Evolutionary conservation across 1,140 invertebrate species (phyloP), one percentile per base, ranked within the genome.

Genomic region (Drosophila serrata): DNA sequence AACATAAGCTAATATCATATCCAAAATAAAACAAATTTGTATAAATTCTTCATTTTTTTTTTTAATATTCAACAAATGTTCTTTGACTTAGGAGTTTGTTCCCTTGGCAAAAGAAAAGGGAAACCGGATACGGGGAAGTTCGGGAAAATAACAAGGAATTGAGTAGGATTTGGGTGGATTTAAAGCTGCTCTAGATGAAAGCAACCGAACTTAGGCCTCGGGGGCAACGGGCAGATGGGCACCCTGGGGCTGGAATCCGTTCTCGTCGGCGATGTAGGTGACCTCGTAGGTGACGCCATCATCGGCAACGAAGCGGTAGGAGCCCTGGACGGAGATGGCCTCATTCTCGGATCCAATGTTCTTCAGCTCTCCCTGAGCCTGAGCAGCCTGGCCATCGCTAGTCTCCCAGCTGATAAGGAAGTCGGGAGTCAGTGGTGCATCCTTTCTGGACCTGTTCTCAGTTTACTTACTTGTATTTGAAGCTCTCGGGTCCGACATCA

Each of bases 241-340:
- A 27, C 95, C 95, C n/a, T 17, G n/a, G 39, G 95, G 95, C 79
- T 95, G 95, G 94, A 95, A 97, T 39, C 96, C 96, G 86, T 96
- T 96, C 93, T 97, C 96, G 90, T 97, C 96, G 35, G 96, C 96
- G 53, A 95, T 93, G 93, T 96, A 97, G 13, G 93, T 94, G 49
- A 97, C 93, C 53, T 93, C 92, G 84, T 96, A 95, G 15, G 94
- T 92, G 48, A 94, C 91, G 40, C 96, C 96, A 80, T 96, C 95
- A 33, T 94, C 93, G 15, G 81, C 95, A 12, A 94, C 74, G 91
- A 93, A 95, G 15, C 80, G 84, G 93, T 82, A 95, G 68, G 93
- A 93, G 11, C 95, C 95, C 0, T 88, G 82, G 29, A 95, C 95
- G 2, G 81, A 79, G 7, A 95, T 69, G 3, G 93, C 27, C 59